Evolutionary conservation across 2,113 vertebrate genomes (phyloP).

Genomic region (Meles meles): DNA sequence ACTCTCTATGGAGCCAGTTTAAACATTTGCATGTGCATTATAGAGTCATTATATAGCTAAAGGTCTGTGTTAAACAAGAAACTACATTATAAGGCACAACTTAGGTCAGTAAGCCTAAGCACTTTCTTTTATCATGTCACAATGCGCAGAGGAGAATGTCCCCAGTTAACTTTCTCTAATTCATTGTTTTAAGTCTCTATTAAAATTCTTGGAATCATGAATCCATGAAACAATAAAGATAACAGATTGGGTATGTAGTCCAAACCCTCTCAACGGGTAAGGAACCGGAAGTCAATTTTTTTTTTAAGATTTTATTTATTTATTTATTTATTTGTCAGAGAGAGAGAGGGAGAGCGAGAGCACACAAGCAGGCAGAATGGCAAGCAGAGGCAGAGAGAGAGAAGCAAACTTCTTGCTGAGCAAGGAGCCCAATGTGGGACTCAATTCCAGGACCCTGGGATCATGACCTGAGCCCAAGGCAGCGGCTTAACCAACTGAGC

Average conservation of each 20-base stretch:
- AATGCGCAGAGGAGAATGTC: neutral
- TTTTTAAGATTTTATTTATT: too few relatives aligned
- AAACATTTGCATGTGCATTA: neutral
- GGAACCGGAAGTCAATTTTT: neutral
- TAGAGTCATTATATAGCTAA: neutral
- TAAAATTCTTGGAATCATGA: neutral
- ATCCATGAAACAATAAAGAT: neutral
- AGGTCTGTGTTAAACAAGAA: neutral
- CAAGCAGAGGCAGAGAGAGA: too few relatives aligned
- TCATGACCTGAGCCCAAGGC: too few relatives aligned
- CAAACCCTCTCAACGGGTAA: neutral
- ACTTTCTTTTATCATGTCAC: neutral
- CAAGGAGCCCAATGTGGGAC: too few relatives aligned
- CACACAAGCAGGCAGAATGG: too few relatives aligned
- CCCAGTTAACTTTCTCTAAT: neutral
- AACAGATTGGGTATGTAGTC: neutral
- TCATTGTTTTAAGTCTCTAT: neutral
- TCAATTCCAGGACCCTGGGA: too few relatives aligned
- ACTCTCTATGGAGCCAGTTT: neutral
- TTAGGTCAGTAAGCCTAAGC: neutral
- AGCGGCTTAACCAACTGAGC: too few relatives aligned
- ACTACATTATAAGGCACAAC: neutral
- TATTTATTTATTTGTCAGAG: too few relatives aligned
- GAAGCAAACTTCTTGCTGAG: too few relatives aligned
- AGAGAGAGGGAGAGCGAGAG: too few relatives aligned